Evolutionary conservation across 2,888 invertebrate genomes (phyloP), one percentile per base, ranked within the genome.

Genomic region (Anarsia innoxiella): DNA sequence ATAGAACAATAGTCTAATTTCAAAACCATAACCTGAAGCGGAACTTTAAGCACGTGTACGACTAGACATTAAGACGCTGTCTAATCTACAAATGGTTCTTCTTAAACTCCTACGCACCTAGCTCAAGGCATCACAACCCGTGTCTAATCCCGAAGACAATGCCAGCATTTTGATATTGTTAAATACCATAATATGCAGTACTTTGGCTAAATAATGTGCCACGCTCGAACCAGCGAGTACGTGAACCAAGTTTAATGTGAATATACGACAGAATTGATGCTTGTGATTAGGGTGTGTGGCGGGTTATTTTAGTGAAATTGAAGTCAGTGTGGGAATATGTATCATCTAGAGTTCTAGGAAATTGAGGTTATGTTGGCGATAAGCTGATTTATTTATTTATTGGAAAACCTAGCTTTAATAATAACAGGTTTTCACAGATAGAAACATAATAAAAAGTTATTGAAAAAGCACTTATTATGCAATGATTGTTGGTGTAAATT

Each of bases 81-180:
- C 13, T 9, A 5, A 2, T 13, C 14, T 12, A 12, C 8, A 6
- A 4, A 13, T 3, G 6, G 2, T 13, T 62, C 57, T 31, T 66
- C 66, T 68, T 51, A 66, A 64, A 53, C 75, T 58, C 79, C 78
- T 66, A 79, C 77, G 70, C 75, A 51, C 39, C 39, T 48, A 54
- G 59, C 66, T 62, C 47, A 63, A 56, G 59, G 68, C 62, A 53
- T 49, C 46, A 48, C 48, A 58, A 47, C 54, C 59, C 77, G 66
- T 78, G 66, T 74, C 77, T 74, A 76, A 78, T 74, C 48, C 52
- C 49, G 55, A 71, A 78, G 68, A 75, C 78, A 77, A 78, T 77
- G 72, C 67, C 60, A 75, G 71, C 67, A 60, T 70, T 77, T 74
- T 74, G 67, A 69, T 73, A 73, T 76, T 72, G 73, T 75, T 76